Conservation (phyloP, 1,140 invertebrate genomes). For the Atta cephalotes region DNA sequence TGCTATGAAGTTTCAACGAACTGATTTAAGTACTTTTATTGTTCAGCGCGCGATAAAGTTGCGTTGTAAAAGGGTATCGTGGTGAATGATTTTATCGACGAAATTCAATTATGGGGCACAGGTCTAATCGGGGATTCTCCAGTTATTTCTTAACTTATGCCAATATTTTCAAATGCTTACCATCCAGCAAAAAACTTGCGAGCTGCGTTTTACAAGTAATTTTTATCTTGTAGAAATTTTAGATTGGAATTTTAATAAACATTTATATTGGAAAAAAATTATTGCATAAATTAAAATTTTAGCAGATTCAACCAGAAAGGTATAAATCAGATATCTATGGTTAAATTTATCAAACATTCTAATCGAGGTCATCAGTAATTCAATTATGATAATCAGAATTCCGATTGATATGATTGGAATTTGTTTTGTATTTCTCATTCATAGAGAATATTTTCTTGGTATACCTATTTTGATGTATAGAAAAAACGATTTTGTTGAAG, state of each 20-base stretch:
- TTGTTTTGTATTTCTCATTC: too few relatives aligned
- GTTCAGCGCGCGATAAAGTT: not conserved
- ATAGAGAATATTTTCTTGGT: too few relatives aligned
- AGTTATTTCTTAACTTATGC: not conserved
- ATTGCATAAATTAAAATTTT: too few relatives aligned
- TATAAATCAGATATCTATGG: too few relatives aligned
- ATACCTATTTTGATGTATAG: too few relatives aligned
- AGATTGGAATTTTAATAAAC: not conserved
- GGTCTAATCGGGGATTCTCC: not conserved
- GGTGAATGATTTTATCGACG: slow-evolving; percentile 10
- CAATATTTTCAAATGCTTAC: slow-evolving; percentile 13
- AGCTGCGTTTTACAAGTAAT: not conserved
- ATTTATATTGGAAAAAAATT: not conserved
- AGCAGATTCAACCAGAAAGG: too few relatives aligned
- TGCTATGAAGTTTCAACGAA: slow-evolving; percentile 42
- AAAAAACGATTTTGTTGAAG: too few relatives aligned
- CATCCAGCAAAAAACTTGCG: not conserved
- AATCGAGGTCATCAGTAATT: too few relatives aligned
- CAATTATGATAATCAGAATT: too few relatives aligned
- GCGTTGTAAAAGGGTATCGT: not conserved
- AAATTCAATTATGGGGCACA: slow-evolving; percentile 17
- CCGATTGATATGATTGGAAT: too few relatives aligned
- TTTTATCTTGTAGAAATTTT: not conserved
- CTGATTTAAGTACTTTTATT: slow-evolving; percentile 53
- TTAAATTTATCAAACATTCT: too few relatives aligned